Evolutionary conservation across 2,888 invertebrate genomes (phyloP), one percentile per base, ranked within the genome.

Genomic region (Onchidella celtica): DNA sequence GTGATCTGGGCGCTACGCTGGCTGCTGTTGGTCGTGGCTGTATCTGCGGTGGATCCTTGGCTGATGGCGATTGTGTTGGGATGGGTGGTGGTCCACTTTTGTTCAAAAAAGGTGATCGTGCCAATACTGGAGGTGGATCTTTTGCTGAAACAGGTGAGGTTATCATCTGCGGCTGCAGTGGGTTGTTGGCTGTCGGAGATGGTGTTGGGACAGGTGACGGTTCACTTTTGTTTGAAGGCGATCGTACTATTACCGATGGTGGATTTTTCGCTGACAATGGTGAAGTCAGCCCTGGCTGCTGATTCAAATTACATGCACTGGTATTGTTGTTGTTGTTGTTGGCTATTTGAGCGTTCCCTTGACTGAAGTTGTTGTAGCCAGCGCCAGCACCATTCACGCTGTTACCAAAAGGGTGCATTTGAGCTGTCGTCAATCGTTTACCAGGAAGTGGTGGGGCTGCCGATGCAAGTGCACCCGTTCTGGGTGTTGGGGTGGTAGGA

Each of bases 1-100:
- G 70, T 40, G 70, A 38, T 17, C n/a, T 27, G 9, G 79, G 79
- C 14, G 78, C 72, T 9, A 63, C 61, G 0, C 68, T 24, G 24
- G 2, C 27, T 29, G 21, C 27, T 0, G 9, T 4, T 24, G 36
- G 59, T 24, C 55, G 57, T n/a, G 72, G 36, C 14, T 61, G 65
- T 21, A 32, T 75, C 27, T 21, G 1, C 61, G 73, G 29, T n/a
- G 11, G 73, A 14, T 47, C 47, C 47, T 17, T 47, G 6, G 47
- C 47, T 47, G 47, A 47, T 47, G n/a, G n/a, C n/a, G n/a, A n/a
- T n/a, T n/a, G n/a, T n/a, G 47, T 47, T 47, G 47, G 6, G 6
- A 6, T 17, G 6, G 59, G 61, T 34, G 72, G 21, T 57, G 32
- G 72, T 21, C 57, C 1, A 9, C 6, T 61, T 34, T 73, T 27